phyloP scores from a whole-genome alignment of 2,888 invertebrate species.

The Acanthococcus lagerstroemiae region DNA sequence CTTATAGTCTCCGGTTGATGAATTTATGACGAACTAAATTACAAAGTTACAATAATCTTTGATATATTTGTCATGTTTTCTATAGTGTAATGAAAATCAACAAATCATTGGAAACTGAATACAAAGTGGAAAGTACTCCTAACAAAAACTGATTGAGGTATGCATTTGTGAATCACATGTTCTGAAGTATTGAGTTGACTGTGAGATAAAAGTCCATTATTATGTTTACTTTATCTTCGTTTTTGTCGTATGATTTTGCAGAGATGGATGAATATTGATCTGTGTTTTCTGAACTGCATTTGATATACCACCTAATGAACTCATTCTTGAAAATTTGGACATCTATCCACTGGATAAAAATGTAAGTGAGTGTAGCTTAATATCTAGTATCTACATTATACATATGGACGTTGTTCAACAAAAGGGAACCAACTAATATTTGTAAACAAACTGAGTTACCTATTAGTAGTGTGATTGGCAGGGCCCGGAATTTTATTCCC shows the following conservation, averaged over 20 bases:
- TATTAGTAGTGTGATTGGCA: too few relatives aligned
- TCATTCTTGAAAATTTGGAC: conserved; percentile 75
- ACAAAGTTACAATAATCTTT: neutral
- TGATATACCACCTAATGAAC: conserved; percentile 83
- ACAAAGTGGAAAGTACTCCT: conserved; percentile 59
- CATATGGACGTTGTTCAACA: too few relatives aligned
- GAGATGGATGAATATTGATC: conserved; percentile 58
- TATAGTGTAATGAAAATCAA: conserved; percentile 63
- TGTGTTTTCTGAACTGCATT: conserved; percentile 54
- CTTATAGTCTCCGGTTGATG: neutral
- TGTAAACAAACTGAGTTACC: too few relatives aligned
- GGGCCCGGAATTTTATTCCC: too few relatives aligned
- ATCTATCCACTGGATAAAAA: conserved; percentile 54
- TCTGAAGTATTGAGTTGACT: neutral
- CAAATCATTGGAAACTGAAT: conserved; percentile 75
- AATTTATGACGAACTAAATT: too few relatives aligned
- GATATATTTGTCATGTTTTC: too few relatives aligned
- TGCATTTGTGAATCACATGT: conserved; percentile 14
- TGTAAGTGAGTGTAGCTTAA: conserved; percentile 31
- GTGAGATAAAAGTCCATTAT: too few relatives aligned
- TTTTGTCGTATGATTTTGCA: conserved; percentile 39
- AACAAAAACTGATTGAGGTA: conserved; percentile 54
- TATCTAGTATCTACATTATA: too few relatives aligned
- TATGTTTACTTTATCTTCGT: neutral
- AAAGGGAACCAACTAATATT: too few relatives aligned